Percentiles rank a stretch among this genome's conserved stretches.
These are phyloP conservation scores for Phalacrocorax brasilianus DNA, from an alignment of 2,113 vertebrate species.

Conservation along the genomic window DNA sequence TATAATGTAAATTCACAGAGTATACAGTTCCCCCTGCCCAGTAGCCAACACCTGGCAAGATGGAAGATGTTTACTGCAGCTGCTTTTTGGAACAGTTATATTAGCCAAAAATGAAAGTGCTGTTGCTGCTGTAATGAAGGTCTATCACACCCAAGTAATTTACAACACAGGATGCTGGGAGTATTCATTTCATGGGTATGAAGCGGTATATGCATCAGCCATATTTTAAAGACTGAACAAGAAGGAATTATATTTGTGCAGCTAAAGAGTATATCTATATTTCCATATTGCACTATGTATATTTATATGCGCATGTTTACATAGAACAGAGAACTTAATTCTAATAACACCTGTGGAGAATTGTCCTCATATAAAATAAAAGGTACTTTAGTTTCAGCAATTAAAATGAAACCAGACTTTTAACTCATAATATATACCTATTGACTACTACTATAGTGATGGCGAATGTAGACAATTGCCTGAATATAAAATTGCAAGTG, in stretches of 20 bases:
- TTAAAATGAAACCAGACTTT: neutral
- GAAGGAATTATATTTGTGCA: neutral
- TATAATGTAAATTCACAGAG: neutral
- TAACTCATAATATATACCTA: neutral
- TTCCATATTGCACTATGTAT: neutral
- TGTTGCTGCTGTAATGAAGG: neutral
- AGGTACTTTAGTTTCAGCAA: neutral
- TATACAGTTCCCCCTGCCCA: neutral
- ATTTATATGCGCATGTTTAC: neutral
- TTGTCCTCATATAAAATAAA: neutral
- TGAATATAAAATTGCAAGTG: neutral
- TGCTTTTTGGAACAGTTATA: neutral
- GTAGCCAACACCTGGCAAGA: neutral
- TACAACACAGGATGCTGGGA: neutral
- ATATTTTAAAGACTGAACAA: neutral
- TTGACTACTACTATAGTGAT: neutral
- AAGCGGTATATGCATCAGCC: neutral
- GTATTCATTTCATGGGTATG: neutral
- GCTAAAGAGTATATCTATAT: neutral
- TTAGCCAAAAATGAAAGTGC: neutral
- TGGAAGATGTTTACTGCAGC: neutral
- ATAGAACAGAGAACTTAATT: neutral
- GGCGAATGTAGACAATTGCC: neutral
- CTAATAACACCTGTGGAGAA: neutral
- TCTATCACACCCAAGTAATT: neutral